Conservation (phyloP, 2,113 vertebrate genomes). For the Theropithecus gelada region DNA sequence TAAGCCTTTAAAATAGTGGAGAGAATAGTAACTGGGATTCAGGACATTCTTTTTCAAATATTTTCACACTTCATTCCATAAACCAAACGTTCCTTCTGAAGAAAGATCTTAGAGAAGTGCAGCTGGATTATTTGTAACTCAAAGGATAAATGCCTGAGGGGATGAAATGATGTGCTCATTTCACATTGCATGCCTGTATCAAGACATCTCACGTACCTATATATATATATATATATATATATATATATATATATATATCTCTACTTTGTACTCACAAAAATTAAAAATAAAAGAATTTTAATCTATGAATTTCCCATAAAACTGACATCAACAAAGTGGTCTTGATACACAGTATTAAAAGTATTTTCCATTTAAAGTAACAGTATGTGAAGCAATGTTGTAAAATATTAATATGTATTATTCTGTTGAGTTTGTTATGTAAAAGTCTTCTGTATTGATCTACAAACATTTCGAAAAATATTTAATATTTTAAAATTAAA, state of each 20-base stretch:
- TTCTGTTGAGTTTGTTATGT: neutral
- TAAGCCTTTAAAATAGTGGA: neutral
- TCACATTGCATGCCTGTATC: too few relatives aligned
- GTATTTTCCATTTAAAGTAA: neutral
- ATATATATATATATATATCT: too few relatives aligned
- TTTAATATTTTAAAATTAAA: neutral
- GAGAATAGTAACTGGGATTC: neutral
- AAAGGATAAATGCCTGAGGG: too few relatives aligned
- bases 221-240: too few relatives aligned
- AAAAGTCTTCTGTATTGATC: neutral
- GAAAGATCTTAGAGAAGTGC: neutral
- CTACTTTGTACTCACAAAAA: too few relatives aligned
- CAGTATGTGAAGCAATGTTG: neutral
- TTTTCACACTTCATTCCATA: too few relatives aligned
- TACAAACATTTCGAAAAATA: neutral
- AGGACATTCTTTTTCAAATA: neutral
- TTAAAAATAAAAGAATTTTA: neutral
- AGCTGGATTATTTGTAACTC: too few relatives aligned
- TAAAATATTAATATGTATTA: neutral
- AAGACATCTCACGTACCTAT: too few relatives aligned
- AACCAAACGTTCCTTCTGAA: neutral
- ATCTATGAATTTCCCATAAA: neutral
- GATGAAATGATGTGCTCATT: too few relatives aligned
- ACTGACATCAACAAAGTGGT: neutral
- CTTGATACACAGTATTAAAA: neutral